Evolutionary conservation across 64 coral and sea anemone species (phyloP).

Genomic region (Cladopsammia gracilis): DNA sequence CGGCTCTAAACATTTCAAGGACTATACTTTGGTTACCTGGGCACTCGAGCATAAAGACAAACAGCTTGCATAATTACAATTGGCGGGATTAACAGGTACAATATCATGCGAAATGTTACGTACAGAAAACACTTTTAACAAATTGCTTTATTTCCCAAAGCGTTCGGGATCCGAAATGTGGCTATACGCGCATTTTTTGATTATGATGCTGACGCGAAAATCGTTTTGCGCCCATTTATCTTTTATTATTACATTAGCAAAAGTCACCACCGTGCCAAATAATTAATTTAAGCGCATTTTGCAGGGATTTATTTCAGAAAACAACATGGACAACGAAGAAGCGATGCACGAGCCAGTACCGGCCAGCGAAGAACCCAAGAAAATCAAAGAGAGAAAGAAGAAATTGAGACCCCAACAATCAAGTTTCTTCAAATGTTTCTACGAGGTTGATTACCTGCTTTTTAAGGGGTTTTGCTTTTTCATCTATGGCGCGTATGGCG

Average conservation of each 20-base stretch:
- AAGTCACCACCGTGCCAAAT: not conserved
- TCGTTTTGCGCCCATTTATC: too few relatives aligned
- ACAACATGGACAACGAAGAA: not conserved
- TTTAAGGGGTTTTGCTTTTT: conserved; percentile 91
- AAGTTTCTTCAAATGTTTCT: conserved; percentile 26
- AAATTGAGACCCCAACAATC: not conserved
- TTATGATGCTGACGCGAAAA: too few relatives aligned
- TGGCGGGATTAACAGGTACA: not conserved
- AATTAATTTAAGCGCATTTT: not conserved
- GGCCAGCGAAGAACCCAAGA: not conserved
- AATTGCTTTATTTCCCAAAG: not conserved
- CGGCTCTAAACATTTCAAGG: not conserved
- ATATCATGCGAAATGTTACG: not conserved
- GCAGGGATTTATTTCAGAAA: not conserved
- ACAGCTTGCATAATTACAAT: conserved; percentile 8
- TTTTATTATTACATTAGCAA: too few relatives aligned
- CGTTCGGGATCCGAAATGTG: not conserved
- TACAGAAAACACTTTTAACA: not conserved
- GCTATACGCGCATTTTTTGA: not conserved
- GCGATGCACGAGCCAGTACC: not conserved
- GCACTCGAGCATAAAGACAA: not conserved
- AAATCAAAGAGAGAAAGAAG: not conserved
- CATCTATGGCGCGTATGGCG: conserved; percentile 78
- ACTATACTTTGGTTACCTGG: not conserved
- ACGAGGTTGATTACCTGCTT: conserved; percentile 67